Base-by-base conservation (phyloP, 2,888 invertebrate species). In the Nezara viridula region DNA sequence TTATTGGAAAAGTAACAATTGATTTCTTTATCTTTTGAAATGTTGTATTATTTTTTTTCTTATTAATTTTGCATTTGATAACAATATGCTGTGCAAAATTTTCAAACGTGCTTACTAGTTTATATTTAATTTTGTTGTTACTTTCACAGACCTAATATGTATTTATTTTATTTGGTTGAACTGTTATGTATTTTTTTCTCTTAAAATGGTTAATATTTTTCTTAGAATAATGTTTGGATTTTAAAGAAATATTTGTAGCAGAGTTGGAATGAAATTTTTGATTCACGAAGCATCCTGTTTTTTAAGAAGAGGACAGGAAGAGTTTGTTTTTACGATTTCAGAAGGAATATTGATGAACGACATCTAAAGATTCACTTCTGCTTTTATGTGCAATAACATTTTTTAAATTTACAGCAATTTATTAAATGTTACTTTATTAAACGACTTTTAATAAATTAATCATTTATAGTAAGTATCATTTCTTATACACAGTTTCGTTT, bases 181-280 rank as follows among this genome's bases (percentile, higher is more conserved):
- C 16, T 85, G 47, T 47, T 24, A 85, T 85, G 9, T 44, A 27
- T 27, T 85, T 27, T 49, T 47, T 85, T n/a, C 44, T 47, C 47
- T 47, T 85, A 49, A 49, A 49, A 85, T 85, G 85, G 49, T 85
- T 85, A 44, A 32, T 85, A 85, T 85, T 85, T 85, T 49, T 49
- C 27, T 85, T 85, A 85, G 49, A 85, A 49, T 49, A n/a, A 44
- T 85, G 47, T 87, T 88, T 27, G 0, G 66, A 27, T 73, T 60
- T 73, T 27, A 73, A 60, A 73, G 66, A 73, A 73, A 37, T 73
- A 37, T 73, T 73, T 37, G 66, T 73, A 73, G 66, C 66, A 73
- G n/a, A n/a, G 66, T 73, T 73, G 66, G 66, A 73, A 73, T 73
- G 66, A 73, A 73, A 73, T 73, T 73, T 73, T 73, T 73, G 66